Conservation (phyloP, 2,797 vertebrate species). For the Amphiprion clarkii region DNA sequence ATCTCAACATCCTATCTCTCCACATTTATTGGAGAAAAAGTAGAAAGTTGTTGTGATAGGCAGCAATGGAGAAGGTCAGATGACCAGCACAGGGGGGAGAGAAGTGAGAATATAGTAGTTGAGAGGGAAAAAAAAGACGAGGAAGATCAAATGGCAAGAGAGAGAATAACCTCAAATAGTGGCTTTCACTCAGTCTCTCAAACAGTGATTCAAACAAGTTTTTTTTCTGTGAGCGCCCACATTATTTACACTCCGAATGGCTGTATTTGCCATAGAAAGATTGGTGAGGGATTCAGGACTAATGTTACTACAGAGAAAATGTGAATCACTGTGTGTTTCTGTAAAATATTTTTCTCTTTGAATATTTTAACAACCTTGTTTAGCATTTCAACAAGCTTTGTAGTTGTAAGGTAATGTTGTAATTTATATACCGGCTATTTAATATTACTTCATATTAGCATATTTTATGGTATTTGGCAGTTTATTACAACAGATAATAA, state of each 20-base stretch:
- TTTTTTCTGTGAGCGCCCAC: slow-evolving; percentile 2
- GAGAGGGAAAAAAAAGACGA: slow-evolving; percentile 4
- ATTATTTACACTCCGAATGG: slow-evolving; percentile 12
- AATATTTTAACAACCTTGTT: too few relatives aligned
- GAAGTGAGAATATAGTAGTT: neutral
- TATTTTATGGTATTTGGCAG: too few relatives aligned
- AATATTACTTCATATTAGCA: too few relatives aligned
- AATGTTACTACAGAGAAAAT: neutral
- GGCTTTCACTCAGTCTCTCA: slow-evolving; percentile 11
- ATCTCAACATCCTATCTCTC: slow-evolving; percentile 1
- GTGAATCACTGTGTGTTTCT: too few relatives aligned
- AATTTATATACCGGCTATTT: too few relatives aligned
- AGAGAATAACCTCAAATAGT: slow-evolving; percentile 13
- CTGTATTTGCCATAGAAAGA: slow-evolving; percentile 21
- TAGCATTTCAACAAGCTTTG: too few relatives aligned
- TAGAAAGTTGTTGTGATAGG: neutral
- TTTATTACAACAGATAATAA: too few relatives aligned
- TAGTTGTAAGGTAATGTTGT: too few relatives aligned
- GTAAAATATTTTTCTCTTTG: too few relatives aligned
- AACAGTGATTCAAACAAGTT: slow-evolving; percentile 16
- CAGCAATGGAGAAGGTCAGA: slow-evolving; percentile 16
- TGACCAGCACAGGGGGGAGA: slow-evolving; percentile 4
- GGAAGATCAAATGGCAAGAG: slow-evolving; percentile 18
- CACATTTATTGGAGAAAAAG: slow-evolving; percentile 13
- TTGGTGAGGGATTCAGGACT: neutral